phyloP scores from a whole-genome alignment of 2,113 vertebrate genomes.

The Erythrocercus mccallii region DNA sequence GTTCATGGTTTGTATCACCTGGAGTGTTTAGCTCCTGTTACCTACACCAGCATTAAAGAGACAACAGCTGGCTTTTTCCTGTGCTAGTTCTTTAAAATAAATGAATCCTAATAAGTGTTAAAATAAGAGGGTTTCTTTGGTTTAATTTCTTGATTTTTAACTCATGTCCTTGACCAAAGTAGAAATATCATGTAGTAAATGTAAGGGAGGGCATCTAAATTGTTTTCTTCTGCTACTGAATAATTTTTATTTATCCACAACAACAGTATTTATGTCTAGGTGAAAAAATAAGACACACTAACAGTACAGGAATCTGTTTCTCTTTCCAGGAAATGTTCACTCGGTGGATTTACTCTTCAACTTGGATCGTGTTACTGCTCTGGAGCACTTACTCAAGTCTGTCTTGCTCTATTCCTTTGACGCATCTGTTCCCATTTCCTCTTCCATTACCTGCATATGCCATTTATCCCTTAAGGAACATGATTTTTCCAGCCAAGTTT shows the following conservation, averaged over 20 bases:
- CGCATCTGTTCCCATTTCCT: conserved; percentile 45
- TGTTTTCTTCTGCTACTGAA: not conserved
- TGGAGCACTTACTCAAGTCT: conserved; percentile 86
- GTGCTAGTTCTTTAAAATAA: not conserved
- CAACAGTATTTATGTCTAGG: accelerated
- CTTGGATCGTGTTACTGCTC: conserved; percentile 80
- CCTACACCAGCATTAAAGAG: not conserved
- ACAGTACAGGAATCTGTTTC: not conserved
- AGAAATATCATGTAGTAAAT: not conserved
- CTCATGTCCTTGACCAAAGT: not conserved
- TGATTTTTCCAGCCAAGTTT: conserved; percentile 41
- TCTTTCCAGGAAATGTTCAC: conserved; percentile 67
- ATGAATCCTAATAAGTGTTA: not conserved
- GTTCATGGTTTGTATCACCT: not conserved
- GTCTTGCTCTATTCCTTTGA: conserved; percentile 86
- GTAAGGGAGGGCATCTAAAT: not conserved
- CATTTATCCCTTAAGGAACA: conserved; percentile 73
- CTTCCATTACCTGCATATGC: conserved; percentile 67
- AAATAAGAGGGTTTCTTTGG: accelerated
- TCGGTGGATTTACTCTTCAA: conserved; percentile 86
- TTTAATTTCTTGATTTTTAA: not conserved
- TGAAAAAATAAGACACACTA: not conserved
- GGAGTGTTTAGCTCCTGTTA: not conserved
- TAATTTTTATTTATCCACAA: accelerated
- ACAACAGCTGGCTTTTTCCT: not conserved